Percentiles rank a stretch among this genome's conserved stretches.
Evolutionary conservation across 30 jellyfish, hydroid and myxozoan species (phyloP).

Genomic region (Aurelia coerulea): DNA sequence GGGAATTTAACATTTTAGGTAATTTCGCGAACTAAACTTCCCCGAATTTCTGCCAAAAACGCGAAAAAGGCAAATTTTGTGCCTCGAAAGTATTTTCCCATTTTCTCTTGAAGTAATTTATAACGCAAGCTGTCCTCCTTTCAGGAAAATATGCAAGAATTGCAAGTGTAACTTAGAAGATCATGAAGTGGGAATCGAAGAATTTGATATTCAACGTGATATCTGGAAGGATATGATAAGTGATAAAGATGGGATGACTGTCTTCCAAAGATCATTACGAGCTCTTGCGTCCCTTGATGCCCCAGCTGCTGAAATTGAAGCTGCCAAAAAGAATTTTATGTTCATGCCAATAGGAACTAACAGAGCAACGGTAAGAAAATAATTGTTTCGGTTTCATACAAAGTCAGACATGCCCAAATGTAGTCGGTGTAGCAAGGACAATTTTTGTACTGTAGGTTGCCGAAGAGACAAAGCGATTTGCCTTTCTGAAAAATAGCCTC

Average conservation of each 20-base stretch:
- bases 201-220: conserved; percentile 73
- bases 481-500: too few relatives aligned
- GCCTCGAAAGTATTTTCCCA: too few relatives aligned
- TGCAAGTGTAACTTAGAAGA: conserved; percentile 91
- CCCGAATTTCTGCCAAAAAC: too few relatives aligned
- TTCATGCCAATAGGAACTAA: conserved; percentile 88
- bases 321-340: conserved; percentile 85
- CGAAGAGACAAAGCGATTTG: too few relatives aligned
- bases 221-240: conserved; percentile 61
- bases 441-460: too few relatives aligned
- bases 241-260: conserved; percentile 68
- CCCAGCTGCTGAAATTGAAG: conserved; percentile 74
- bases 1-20: too few relatives aligned
- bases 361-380: conserved; percentile 71
- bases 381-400: too few relatives aligned
- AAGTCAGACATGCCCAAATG: too few relatives aligned
- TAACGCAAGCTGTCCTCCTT: not conserved
- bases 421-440: too few relatives aligned
- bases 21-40: too few relatives aligned
- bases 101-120: not conserved
- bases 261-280: conserved; percentile 58
- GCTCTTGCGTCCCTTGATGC: conserved; percentile 59
- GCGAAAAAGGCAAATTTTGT: too few relatives aligned
- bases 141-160: conserved; percentile 82
- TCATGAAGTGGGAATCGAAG: conserved; percentile 84